phyloP scores from a whole-genome alignment of 2,113 vertebrate genomes.

The Emydocephalus ijimae region DNA sequence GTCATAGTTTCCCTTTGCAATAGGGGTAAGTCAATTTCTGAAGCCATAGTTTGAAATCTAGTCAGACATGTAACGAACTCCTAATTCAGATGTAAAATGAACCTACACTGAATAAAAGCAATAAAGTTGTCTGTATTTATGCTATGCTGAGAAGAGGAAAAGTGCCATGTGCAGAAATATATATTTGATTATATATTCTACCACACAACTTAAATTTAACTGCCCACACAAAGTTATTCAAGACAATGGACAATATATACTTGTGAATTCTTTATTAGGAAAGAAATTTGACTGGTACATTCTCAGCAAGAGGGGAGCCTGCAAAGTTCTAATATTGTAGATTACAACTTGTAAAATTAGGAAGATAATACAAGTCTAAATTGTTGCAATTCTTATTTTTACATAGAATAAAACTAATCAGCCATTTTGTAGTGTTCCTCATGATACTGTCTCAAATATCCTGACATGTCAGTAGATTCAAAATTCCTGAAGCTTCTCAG shows the following conservation, averaged over 20 bases:
- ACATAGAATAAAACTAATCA: not conserved
- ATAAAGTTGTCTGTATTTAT: not conserved
- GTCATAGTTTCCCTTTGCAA: not conserved
- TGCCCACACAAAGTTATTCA: not conserved
- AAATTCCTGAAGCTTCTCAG: not conserved
- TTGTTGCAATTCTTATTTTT: not conserved
- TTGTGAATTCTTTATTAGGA: not conserved
- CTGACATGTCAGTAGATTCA: not conserved
- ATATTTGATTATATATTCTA: not conserved
- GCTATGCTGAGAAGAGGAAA: not conserved
- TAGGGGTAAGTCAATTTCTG: no score
- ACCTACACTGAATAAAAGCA: not conserved
- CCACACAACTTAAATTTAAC: not conserved
- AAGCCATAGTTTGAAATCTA: not conserved
- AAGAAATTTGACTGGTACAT: not conserved
- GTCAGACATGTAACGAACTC: not conserved
- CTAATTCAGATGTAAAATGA: not conserved
- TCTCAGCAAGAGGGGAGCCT: not conserved
- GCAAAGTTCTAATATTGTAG: not conserved
- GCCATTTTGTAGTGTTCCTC: not conserved
- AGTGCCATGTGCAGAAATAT: not conserved
- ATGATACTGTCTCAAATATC: not conserved
- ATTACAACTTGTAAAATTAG: not conserved
- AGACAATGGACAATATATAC: not conserved
- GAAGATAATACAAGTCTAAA: not conserved